Conservation (phyloP, 1,140 invertebrate genomes). For the Drosophila repletoides region DNA sequence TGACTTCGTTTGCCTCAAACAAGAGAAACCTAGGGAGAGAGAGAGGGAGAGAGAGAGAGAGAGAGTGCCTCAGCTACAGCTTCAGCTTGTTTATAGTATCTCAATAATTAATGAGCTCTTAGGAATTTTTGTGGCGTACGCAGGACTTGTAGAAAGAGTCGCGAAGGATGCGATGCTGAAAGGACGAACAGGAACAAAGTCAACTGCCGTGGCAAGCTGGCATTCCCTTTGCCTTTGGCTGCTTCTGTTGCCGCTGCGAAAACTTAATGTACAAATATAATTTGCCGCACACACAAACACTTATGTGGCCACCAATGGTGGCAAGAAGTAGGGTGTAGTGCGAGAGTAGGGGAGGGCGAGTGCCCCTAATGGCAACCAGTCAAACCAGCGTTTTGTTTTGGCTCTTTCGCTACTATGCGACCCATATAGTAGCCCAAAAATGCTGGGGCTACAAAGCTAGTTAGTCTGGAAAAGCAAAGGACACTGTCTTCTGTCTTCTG, state of each 20-base stretch:
- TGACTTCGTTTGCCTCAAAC: constrained; percentile 63
- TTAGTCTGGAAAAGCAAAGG: constrained; percentile 33
- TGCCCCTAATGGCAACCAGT: constrained; percentile 32
- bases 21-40: constrained; percentile 1
- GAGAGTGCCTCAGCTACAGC: constrained; percentile 24
- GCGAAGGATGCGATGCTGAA: constrained; percentile 20
- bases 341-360: neutral
- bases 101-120: constrained; percentile 81
- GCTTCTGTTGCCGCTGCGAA: constrained; percentile 44
- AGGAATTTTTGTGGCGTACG: constrained; percentile 77
- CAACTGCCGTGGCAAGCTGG: constrained; percentile 60
- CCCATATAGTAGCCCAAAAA: constrained; percentile 49
- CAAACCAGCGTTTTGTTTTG: constrained; percentile 54
- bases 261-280: constrained; percentile 81
- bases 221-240: constrained; percentile 49
- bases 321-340: neutral
- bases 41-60: neutral
- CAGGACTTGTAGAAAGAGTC: constrained; percentile 12
- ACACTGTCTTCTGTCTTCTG: neutral
- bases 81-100: constrained; percentile 77
- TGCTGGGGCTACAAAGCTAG: constrained; percentile 64
- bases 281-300: constrained; percentile 79
- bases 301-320: constrained; percentile 63
- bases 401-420: constrained; percentile 44
- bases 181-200: constrained; percentile 51